These are phyloP conservation scores for Limnephilus marmoratus DNA, from an alignment of 2,888 invertebrate species.

Conservation along the genomic window DNA sequence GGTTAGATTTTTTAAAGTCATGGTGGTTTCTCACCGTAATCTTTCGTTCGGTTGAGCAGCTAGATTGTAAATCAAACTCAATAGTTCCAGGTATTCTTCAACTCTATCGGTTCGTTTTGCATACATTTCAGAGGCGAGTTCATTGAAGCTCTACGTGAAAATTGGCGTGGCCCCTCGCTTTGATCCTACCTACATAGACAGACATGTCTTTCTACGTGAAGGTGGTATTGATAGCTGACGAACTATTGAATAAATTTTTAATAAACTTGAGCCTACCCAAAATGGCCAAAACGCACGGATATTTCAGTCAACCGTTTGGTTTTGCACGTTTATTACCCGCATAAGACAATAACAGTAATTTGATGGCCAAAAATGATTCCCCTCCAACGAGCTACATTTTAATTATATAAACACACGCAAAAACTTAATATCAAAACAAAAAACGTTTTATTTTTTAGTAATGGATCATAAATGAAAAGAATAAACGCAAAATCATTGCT, in stretches of 20 bases:
- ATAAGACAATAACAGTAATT: not conserved
- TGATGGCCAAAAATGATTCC: not conserved
- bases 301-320: not conserved
- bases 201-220: not conserved
- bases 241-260: not conserved
- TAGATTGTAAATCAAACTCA: conserved; percentile 2
- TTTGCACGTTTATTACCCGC: not conserved
- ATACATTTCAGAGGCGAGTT: not conserved
- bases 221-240: not conserved
- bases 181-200: not conserved
- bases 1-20: not conserved
- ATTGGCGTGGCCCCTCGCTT: not conserved
- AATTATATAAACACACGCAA: not conserved
- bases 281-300: not conserved
- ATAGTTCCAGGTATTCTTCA: conserved; percentile 2
- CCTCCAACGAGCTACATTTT: not conserved
- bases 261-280: not conserved
- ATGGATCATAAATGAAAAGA: too few species aligned
- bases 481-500: too few species aligned
- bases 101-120: not conserved
- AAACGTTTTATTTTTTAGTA: too few species aligned
- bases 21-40: not conserved
- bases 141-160: not conserved
- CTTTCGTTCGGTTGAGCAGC: not conserved
- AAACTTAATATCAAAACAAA: too few species aligned